Conservation (phyloP, 2,113 vertebrate species). For the Peromyscus californicus region DNA sequence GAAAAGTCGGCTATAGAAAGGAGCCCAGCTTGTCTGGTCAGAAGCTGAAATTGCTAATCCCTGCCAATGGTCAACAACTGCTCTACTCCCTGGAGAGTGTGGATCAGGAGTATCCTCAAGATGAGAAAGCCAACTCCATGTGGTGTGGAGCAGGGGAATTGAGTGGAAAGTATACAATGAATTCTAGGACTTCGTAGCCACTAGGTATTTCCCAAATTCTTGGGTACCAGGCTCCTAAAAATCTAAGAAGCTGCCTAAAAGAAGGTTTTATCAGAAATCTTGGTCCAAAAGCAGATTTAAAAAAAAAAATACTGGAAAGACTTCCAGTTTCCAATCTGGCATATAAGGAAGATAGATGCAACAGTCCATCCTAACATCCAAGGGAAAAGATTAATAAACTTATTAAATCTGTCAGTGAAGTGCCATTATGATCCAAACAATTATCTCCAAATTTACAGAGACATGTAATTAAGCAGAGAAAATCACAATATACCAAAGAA, state of each 20-base stretch:
- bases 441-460: not conserved
- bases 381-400: not conserved
- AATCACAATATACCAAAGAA: not conserved
- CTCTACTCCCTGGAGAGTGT: not conserved
- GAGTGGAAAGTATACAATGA: not conserved
- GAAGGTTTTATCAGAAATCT: not conserved
- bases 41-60: not conserved
- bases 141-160: not conserved
- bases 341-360: not conserved
- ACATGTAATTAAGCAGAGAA: not conserved
- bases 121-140: not conserved
- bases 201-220: not conserved
- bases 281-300: not conserved
- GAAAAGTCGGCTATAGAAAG: not conserved
- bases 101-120: not conserved
- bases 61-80: not conserved
- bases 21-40: not conserved
- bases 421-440: not conserved
- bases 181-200: not conserved
- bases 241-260: not conserved
- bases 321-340: not conserved
- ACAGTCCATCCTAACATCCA: not conserved
- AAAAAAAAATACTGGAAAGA: not conserved
- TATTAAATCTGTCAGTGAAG: not conserved
- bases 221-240: not conserved